Evolutionary conservation across 2,888 invertebrate genomes (phyloP).

Genomic region (Pycnomerus fuliginosus): DNA sequence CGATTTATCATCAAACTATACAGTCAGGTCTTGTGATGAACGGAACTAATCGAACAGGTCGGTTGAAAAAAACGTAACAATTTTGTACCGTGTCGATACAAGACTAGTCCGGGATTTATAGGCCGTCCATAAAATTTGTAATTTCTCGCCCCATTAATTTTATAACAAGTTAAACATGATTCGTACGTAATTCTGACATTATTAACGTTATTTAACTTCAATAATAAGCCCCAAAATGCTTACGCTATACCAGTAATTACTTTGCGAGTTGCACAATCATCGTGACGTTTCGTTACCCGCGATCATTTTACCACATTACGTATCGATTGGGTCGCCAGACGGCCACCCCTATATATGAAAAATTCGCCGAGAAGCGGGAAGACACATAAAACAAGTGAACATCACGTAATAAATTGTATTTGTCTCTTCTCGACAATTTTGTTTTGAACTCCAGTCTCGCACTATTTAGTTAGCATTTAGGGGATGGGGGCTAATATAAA

Average conservation of each 20-base stretch:
- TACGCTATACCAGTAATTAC: conserved; percentile 34
- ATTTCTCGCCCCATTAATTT: conserved; percentile 42
- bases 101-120: conserved; percentile 27
- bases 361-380: not conserved
- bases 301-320: too few species aligned
- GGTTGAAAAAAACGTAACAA: too few species aligned
- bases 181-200: conserved; percentile 39
- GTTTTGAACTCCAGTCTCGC: too few species aligned
- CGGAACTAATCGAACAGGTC: too few species aligned
- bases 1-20: too few species aligned
- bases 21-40: too few species aligned
- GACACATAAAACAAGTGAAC: conserved; percentile 21
- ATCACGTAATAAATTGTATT: conserved; percentile 37
- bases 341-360: conserved; percentile 4
- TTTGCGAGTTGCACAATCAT: conserved; percentile 39
- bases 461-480: too few species aligned
- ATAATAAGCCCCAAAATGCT: conserved; percentile 31
- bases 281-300: conserved; percentile 36
- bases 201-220: conserved; percentile 39
- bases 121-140: conserved; percentile 41
- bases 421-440: conserved; percentile 34
- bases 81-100: conserved; percentile 18
- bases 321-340: conserved; percentile 11
- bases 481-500: conserved; percentile 18
- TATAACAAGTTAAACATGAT: conserved; percentile 42